phyloP scores from a whole-genome alignment of 2,797 vertebrate genomes.

The Alcedo atthis region DNA sequence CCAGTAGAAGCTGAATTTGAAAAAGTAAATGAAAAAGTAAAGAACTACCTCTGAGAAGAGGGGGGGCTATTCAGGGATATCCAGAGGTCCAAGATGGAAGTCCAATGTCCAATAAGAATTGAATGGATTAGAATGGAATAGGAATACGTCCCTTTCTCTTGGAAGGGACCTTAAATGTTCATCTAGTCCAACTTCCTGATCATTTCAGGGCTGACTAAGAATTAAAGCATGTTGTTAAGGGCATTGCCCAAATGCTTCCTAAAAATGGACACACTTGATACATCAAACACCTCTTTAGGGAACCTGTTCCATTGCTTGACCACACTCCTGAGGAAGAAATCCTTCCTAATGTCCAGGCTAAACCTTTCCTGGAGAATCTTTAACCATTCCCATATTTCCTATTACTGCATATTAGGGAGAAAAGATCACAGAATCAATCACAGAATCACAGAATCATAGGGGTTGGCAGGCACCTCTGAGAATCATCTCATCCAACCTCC shows the following conservation, averaged over 20 bases:
- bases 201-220: neutral
- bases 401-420: neutral
- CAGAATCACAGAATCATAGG: too few species aligned
- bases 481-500: too few species aligned
- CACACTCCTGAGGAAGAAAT: neutral
- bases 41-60: neutral
- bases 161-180: neutral
- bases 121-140: neutral
- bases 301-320: neutral
- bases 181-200: neutral
- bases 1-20: neutral
- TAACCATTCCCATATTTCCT: neutral
- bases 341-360: neutral
- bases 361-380: neutral
- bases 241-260: too few species aligned
- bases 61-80: neutral
- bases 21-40: constrained; percentile 44
- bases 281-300: too few species aligned
- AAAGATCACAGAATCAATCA: too few species aligned
- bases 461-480: too few species aligned
- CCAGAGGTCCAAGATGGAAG: neutral
- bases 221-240: too few species aligned
- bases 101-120: neutral
- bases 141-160: neutral
- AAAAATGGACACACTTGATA: too few species aligned